A percentile compares a stretch with the other conserved stretches of the same genome.
phyloP scores from a whole-genome alignment of 1,140 invertebrate genomes.

The Oppia nitens region DNA sequence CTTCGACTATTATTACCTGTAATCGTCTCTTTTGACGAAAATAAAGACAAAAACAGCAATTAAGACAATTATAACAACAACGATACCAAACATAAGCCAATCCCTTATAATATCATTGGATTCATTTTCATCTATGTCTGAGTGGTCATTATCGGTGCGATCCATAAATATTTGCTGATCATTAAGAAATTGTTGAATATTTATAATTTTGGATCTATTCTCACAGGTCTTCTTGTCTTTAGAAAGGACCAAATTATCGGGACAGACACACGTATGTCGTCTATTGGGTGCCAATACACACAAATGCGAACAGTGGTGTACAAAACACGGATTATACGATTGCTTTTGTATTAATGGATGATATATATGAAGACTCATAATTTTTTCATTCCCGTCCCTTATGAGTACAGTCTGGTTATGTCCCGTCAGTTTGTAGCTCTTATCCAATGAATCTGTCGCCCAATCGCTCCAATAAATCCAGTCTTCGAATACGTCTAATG shows the following conservation, averaged over 20 bases:
- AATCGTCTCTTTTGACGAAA: too few species aligned
- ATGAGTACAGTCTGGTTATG: slow-evolving; percentile 33
- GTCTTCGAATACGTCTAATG: slow-evolving; percentile 69
- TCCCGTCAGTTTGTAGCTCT: slow-evolving; percentile 32
- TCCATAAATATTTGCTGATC: too few species aligned
- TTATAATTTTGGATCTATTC: too few species aligned
- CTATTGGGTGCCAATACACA: slow-evolving; percentile 49
- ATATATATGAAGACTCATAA: slow-evolving; percentile 30
- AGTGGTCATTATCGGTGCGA: too few species aligned
- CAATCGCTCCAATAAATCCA: slow-evolving; percentile 71
- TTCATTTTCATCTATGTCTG: too few species aligned
- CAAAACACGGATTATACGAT: slow-evolving; percentile 42
- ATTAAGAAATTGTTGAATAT: too few species aligned
- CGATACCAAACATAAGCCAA: too few species aligned
- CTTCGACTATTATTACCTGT: too few species aligned
- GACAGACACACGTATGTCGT: slow-evolving; percentile 54
- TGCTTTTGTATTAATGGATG: slow-evolving; percentile 28
- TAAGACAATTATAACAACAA: too few species aligned
- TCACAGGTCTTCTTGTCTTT: slow-evolving; percentile 26
- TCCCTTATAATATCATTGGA: too few species aligned
- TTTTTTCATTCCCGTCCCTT: slow-evolving; percentile 24
- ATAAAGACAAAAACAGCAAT: too few species aligned
- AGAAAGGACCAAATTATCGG: slow-evolving; percentile 41
- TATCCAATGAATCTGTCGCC: slow-evolving; percentile 27
- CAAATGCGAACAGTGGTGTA: slow-evolving; percentile 51